A percentile compares a stretch with the other conserved stretches of the same genome.
Conservation (phyloP, 2,113 vertebrate species). For the Craseonycteris thonglongyai region DNA sequence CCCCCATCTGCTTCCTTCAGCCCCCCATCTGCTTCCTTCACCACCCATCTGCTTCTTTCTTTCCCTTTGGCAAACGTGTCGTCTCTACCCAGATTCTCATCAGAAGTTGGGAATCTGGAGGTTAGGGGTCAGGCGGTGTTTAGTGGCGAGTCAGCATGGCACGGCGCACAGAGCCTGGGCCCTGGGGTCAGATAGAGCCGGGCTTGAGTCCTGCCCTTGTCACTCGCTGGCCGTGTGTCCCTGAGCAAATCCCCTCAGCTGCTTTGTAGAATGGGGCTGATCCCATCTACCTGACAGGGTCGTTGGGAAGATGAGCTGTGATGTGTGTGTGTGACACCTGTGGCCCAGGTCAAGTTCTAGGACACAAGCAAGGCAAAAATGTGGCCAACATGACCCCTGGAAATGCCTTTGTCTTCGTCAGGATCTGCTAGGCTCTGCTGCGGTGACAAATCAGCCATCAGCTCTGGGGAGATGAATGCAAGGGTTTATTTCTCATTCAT, state of each 20-base stretch:
- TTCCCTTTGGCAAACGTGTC: neutral
- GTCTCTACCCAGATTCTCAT: neutral
- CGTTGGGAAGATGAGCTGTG: neutral
- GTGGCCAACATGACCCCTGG: neutral
- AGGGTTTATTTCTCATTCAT: neutral
- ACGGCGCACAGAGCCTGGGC: neutral
- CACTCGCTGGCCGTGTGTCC: neutral
- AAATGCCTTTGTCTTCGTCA: neutral
- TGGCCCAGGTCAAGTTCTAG: neutral
- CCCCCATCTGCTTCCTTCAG: too few relatives aligned
- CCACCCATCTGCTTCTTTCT: too few relatives aligned
- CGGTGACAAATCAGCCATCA: rapidly evolving
- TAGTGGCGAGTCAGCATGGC: too few relatives aligned
- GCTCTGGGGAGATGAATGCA: neutral
- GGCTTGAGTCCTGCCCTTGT: neutral
- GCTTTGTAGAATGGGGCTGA: neutral
- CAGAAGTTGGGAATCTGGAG: neutral
- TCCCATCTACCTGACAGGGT: rapidly evolving
- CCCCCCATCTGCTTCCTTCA: too few relatives aligned
- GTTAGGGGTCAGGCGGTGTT: neutral
- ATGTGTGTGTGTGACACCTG: rapidly evolving
- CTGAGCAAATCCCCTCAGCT: neutral
- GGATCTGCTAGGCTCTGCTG: neutral
- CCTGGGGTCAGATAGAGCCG: neutral
- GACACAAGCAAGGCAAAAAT: neutral